These are phyloP conservation scores for Cyprinodon tularosa DNA, from an alignment of 2,113 vertebrate genomes.

Conservation along the genomic window DNA sequence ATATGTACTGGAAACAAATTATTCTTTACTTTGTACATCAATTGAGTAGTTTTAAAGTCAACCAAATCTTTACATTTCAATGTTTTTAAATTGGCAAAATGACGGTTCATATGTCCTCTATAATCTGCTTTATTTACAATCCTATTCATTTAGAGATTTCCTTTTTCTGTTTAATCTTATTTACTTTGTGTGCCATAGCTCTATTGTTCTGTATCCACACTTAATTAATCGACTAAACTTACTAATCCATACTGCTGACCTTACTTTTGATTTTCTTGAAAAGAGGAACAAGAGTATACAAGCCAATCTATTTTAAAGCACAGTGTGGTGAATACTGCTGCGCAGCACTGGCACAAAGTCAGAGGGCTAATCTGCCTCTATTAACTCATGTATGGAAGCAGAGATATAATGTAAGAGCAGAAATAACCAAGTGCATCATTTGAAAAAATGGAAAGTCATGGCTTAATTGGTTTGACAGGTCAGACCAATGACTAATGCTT, in stretches of 20 bases:
- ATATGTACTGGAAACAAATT: too few relatives aligned
- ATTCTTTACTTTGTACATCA: too few relatives aligned
- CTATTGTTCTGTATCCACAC: background rate
- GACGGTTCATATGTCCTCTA: too few relatives aligned
- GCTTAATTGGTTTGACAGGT: constrained; percentile 36
- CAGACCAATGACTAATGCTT: constrained; percentile 19
- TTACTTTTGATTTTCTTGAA: background rate
- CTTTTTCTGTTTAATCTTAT: background rate
- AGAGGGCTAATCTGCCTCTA: constrained; percentile 38
- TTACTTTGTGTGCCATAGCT: background rate
- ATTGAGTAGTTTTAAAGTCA: too few relatives aligned
- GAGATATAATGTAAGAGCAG: constrained; percentile 36
- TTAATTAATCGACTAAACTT: background rate
- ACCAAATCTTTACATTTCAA: too few relatives aligned
- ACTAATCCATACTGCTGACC: background rate
- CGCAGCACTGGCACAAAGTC: constrained; percentile 31
- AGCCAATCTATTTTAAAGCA: constrained; percentile 11
- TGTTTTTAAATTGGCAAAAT: too few relatives aligned
- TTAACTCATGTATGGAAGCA: constrained; percentile 41
- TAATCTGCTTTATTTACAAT: background rate
- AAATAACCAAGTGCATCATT: constrained; percentile 43
- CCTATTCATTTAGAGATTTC: background rate
- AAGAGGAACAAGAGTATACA: background rate
- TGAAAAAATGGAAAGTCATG: constrained; percentile 27
- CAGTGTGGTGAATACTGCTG: constrained; percentile 25